phyloP scores from a whole-genome alignment of 2,797 vertebrate species.

The Spinibarbus caldwelli region DNA sequence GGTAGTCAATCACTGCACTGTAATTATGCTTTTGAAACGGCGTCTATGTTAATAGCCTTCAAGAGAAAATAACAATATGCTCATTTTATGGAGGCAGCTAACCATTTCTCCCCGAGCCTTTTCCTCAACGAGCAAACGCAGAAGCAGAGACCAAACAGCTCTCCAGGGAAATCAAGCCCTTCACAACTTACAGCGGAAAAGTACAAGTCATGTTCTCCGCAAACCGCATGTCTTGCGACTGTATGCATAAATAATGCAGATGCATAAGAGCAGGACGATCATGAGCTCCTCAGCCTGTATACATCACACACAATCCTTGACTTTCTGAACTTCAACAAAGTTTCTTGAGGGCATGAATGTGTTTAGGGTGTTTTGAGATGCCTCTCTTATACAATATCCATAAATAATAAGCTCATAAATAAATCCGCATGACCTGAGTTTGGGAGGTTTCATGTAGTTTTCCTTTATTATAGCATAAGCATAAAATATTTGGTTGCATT shows the following conservation, averaged over 20 bases:
- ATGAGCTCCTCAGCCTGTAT: background rate
- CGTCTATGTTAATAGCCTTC: background rate
- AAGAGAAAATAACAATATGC: conserved; percentile 26
- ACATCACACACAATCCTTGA: background rate
- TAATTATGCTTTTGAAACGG: conserved; percentile 9
- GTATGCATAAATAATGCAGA: conserved; percentile 14
- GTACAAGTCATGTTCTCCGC: background rate
- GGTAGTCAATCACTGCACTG: background rate
- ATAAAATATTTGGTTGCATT: background rate
- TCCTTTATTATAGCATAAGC: background rate
- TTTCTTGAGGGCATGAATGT: background rate
- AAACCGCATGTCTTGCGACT: background rate
- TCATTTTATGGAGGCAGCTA: background rate
- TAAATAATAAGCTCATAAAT: background rate
- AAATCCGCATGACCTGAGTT: background rate
- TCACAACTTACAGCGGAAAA: background rate
- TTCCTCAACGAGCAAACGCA: background rate
- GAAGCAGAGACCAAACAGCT: background rate
- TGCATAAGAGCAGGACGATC: background rate
- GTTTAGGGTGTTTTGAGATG: background rate
- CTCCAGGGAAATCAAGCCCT: conserved; percentile 33
- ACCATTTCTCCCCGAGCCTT: background rate
- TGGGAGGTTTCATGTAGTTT: background rate
- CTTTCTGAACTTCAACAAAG: background rate
- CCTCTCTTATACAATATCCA: background rate